These are phyloP conservation scores for Nomada ferruginata DNA, from an alignment of 2,888 invertebrate species.

Conservation along the genomic window DNA sequence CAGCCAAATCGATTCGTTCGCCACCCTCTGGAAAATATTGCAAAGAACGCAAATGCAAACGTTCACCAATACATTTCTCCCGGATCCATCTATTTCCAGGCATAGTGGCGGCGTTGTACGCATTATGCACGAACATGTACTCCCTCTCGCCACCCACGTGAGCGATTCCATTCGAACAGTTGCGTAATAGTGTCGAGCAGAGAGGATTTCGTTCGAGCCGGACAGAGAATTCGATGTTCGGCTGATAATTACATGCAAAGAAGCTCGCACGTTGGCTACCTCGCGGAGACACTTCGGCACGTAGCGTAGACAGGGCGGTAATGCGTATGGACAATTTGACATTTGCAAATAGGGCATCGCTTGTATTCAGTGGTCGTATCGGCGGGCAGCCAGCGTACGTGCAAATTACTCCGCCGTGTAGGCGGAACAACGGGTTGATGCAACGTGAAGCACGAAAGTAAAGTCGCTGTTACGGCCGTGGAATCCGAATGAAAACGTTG, in stretches of 20 bases:
- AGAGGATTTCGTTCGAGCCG: constrained; percentile 28
- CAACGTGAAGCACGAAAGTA: constrained; percentile 65
- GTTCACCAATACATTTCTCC: not conserved
- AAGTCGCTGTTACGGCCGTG: constrained; percentile 50
- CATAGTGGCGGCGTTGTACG: not conserved
- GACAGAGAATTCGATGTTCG: constrained; percentile 46
- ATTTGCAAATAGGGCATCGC: constrained; percentile 77
- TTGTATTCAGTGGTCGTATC: constrained; percentile 72
- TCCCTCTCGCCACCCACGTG: not conserved
- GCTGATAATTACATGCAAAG: constrained; percentile 59
- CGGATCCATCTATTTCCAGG: not conserved
- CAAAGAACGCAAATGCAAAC: not conserved
- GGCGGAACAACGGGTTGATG: constrained; percentile 72
- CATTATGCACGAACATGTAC: constrained; percentile 23
- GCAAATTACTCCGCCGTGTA: constrained; percentile 74
- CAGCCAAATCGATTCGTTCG: too few species aligned
- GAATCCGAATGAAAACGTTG: constrained; percentile 26
- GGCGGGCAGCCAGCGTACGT: constrained; percentile 69
- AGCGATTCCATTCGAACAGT: constrained; percentile 5
- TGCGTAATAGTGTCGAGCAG: not conserved
- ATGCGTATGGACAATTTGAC: constrained; percentile 76
- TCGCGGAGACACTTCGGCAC: constrained; percentile 54
- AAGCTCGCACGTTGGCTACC: constrained; percentile 50
- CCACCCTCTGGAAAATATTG: too few species aligned
- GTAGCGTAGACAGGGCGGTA: constrained; percentile 57